These are phyloP conservation scores for Actinia equina DNA, from an alignment of 64 coral and sea anemone genomes.

Conservation along the genomic window DNA sequence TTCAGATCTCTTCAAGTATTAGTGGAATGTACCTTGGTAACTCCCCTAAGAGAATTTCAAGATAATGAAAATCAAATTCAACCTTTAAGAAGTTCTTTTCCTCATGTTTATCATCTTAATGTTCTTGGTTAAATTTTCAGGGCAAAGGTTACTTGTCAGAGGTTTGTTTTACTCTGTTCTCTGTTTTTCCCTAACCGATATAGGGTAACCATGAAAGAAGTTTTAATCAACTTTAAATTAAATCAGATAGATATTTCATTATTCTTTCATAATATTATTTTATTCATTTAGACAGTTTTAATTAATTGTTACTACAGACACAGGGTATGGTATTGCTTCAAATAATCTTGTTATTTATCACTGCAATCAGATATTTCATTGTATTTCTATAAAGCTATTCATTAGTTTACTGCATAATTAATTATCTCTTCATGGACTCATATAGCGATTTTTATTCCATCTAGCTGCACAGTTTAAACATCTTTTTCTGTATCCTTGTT, in stretches of 20 bases:
- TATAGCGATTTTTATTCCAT: background rate
- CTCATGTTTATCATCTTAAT: too few relatives aligned
- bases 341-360: background rate
- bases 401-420: background rate
- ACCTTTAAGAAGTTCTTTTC: background rate
- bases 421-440: background rate
- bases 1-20: conserved; percentile 12
- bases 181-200: background rate
- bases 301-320: background rate
- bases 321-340: background rate
- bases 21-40: conserved; percentile 15
- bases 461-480: background rate
- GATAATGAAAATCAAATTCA: background rate
- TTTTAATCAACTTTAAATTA: background rate
- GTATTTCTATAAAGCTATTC: background rate
- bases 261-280: background rate
- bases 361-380: background rate
- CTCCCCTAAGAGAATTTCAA: background rate
- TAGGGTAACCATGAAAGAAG: background rate
- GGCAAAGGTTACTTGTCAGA: background rate
- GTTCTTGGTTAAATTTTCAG: background rate
- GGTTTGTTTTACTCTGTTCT: background rate
- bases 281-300: background rate
- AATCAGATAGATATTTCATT: background rate
- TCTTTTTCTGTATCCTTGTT: background rate